Evolutionary conservation across 2,888 invertebrate genomes (phyloP).

Genomic region (Melanophora roralis): DNA sequence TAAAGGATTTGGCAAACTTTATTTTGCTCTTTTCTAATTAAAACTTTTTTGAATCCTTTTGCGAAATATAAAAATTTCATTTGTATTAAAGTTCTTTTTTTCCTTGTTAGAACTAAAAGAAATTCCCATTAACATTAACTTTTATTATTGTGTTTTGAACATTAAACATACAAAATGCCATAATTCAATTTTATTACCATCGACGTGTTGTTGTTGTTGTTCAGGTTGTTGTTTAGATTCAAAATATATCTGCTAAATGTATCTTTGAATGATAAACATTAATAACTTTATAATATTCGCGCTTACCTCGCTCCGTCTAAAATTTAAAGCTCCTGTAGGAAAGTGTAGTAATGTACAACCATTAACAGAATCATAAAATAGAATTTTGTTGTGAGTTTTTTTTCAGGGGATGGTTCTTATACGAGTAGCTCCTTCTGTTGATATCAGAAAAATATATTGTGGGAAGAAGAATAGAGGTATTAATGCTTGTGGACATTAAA

Average conservation of each 20-base stretch:
- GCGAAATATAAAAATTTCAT: constrained; percentile 30
- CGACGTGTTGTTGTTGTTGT: constrained; percentile 66
- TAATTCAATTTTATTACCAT: constrained; percentile 76
- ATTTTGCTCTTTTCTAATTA: neutral
- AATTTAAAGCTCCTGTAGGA: constrained; percentile 12
- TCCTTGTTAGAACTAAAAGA: neutral
- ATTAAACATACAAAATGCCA: constrained; percentile 66
- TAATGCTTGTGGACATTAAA: too few relatives aligned
- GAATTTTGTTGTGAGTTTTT: too few relatives aligned
- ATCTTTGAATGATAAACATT: constrained; percentile 17
- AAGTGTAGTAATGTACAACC: neutral
- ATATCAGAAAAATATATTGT: too few relatives aligned
- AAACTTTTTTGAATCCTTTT: neutral
- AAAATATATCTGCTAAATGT: constrained; percentile 37
- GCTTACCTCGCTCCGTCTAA: neutral
- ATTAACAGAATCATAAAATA: too few relatives aligned
- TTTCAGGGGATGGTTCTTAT: too few relatives aligned
- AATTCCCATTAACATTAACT: constrained; percentile 56
- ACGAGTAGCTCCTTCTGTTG: too few relatives aligned
- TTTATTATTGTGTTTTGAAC: constrained; percentile 39
- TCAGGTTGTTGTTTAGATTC: constrained; percentile 73
- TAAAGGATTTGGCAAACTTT: constrained; percentile 40
- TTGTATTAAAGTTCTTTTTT: constrained; percentile 19
- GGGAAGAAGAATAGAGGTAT: too few relatives aligned
- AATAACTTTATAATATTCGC: constrained; percentile 28